These are phyloP conservation scores for Pandemis heparana DNA, from an alignment of 2,888 invertebrate genomes.

Conservation along the genomic window DNA sequence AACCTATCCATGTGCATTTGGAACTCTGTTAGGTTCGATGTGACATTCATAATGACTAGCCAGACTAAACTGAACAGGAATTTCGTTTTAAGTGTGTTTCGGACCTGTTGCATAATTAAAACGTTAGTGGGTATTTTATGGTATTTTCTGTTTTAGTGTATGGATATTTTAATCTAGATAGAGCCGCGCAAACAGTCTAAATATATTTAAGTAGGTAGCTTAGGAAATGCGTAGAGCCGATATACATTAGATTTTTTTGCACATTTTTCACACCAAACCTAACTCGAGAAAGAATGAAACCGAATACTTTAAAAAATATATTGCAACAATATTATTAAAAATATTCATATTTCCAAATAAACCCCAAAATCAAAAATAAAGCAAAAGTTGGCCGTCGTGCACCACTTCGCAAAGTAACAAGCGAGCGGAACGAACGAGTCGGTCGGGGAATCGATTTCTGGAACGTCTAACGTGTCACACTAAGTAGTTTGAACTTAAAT, in stretches of 20 bases:
- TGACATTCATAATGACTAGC: neutral
- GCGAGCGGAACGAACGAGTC: slow-evolving; percentile 70
- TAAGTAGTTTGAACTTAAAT: slow-evolving; percentile 42
- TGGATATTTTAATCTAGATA: neutral
- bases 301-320: neutral
- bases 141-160: neutral
- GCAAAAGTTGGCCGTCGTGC: slow-evolving; percentile 66
- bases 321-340: neutral
- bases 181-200: no score
- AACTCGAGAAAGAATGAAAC: neutral
- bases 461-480: slow-evolving; percentile 43
- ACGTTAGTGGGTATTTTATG: no score
- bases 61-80: neutral
- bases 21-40: neutral
- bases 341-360: slow-evolving; percentile 51
- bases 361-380: slow-evolving; percentile 70
- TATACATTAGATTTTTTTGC: neutral
- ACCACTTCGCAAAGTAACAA: slow-evolving; percentile 75
- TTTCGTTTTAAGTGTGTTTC: neutral
- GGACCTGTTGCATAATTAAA: neutral
- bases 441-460: slow-evolving; percentile 57
- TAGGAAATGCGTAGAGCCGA: no score
- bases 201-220: no score
- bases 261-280: neutral
- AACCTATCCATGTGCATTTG: slow-evolving; percentile 1